Evolutionary conservation across 2,888 invertebrate species (phyloP), one percentile per base, ranked within the genome.

Genomic region (Oscheius sp.): DNA sequence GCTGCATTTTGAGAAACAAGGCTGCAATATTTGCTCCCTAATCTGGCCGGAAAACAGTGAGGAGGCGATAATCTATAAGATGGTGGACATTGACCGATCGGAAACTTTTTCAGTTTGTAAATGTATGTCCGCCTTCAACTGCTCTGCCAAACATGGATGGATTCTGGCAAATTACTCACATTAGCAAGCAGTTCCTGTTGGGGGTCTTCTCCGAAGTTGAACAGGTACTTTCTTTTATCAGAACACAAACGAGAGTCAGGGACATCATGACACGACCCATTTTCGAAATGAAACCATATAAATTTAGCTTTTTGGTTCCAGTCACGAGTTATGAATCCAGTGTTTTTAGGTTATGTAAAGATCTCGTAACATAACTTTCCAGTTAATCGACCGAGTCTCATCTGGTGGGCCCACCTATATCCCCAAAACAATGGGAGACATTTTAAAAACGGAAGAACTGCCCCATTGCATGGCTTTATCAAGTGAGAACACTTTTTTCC

Each of bases 81-180:
- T 9, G 50, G 50, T 50, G 50, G 50, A 50, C 50, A 50, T 9
- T 21, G 21, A 21, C 21, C 21, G 21, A 21, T 21, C 21, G 37
- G n/a, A n/a, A 42, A 21, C 48, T 68, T 21, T 21, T 21, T 37
- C 37, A 68, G 68, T 68, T 68, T 53, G 68, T 68, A 13, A 68
- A 51, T 37, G 68, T 68, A 2, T 68, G 68, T 35, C 68, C 68
- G 10, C 9, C 55, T 4, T 53, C 55, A 9, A 55, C 35, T 10
- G 33, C 68, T 5, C 55, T 68, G 1, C 68, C 68, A 21, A 55
- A 35, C 55, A 13, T 68, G 29, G 68, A 53, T 37, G 68, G 68
- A 11, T 55, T 68, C 13, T 68, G 68, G 68, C 68, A 55, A 21
- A 55, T 68, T 53, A 68, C 68, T 10, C 53, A 68, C 33, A 21